A percentile compares a stretch with the other conserved stretches of the same genome.
Evolutionary conservation across 2,888 invertebrate genomes (phyloP).

Genomic region (Tipula helvola): DNA sequence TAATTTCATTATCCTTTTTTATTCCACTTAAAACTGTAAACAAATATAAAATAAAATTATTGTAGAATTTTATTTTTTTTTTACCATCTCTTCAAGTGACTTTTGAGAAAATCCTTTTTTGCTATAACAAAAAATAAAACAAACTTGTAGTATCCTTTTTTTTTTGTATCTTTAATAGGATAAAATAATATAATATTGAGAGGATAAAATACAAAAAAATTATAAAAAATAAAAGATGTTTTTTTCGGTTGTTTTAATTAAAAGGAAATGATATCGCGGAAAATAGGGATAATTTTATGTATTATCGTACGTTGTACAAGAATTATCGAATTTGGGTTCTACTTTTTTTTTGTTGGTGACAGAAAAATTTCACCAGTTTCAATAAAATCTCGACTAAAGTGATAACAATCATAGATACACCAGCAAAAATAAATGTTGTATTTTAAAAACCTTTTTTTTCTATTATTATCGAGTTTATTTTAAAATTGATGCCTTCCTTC

Average conservation of each 20-base stretch:
- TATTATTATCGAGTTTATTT: not conserved
- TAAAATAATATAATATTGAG: not conserved
- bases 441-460: not conserved
- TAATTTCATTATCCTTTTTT: not conserved
- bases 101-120: not conserved
- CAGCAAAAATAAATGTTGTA: not conserved
- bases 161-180: not conserved
- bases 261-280: not conserved
- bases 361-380: not conserved
- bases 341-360: not conserved
- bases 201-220: not conserved
- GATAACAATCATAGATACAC: not conserved
- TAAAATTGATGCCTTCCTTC: not conserved
- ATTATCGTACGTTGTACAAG: not conserved
- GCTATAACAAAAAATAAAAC: not conserved
- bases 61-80: not conserved
- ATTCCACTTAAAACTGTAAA: conserved; percentile 4
- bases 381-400: not conserved
- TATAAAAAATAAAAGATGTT: not conserved
- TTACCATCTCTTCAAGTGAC: not conserved
- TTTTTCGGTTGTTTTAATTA: not conserved
- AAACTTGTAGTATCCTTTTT: not conserved
- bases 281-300: not conserved
- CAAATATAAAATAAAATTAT: not conserved
- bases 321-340: not conserved